Evolutionary conservation across 2,113 vertebrate genomes (phyloP).

Genomic region (Bostrychus sinensis): DNA sequence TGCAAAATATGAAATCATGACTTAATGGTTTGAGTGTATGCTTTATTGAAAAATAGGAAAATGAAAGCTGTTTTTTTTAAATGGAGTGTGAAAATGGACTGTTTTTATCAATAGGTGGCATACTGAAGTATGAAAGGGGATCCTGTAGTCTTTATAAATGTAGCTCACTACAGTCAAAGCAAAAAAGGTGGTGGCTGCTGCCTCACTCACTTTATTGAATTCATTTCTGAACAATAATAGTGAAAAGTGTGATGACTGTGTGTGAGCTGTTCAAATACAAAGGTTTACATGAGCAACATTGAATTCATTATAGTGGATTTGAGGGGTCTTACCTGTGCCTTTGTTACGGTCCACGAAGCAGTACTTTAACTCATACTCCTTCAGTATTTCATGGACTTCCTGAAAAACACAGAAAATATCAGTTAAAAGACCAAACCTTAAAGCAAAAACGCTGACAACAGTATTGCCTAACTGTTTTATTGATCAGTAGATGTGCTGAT

Average conservation of each 20-base stretch:
- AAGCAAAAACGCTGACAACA: too few species aligned
- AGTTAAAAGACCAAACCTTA: background rate
- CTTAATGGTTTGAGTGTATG: background rate
- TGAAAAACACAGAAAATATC: constrained; percentile 61
- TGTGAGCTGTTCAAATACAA: background rate
- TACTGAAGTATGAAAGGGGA: background rate
- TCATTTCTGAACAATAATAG: background rate
- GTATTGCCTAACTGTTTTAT: too few species aligned
- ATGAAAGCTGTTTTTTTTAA: background rate
- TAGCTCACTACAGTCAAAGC: background rate
- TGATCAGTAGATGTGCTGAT: too few species aligned
- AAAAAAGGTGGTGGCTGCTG: background rate
- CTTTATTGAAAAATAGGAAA: background rate
- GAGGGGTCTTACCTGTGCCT: constrained; percentile 88
- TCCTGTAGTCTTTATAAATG: background rate
- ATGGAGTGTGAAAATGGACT: background rate
- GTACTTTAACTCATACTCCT: constrained; percentile 95
- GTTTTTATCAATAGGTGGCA: background rate
- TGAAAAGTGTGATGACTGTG: background rate
- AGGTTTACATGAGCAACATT: background rate
- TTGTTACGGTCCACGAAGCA: constrained; percentile 99
- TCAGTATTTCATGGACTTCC: constrained; percentile 95
- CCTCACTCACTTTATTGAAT: background rate
- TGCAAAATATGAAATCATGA: background rate
- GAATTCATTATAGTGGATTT: background rate